These are phyloP conservation scores for Darevskia mixta DNA, from an alignment of 2,797 vertebrate genomes.

Conservation along the genomic window DNA sequence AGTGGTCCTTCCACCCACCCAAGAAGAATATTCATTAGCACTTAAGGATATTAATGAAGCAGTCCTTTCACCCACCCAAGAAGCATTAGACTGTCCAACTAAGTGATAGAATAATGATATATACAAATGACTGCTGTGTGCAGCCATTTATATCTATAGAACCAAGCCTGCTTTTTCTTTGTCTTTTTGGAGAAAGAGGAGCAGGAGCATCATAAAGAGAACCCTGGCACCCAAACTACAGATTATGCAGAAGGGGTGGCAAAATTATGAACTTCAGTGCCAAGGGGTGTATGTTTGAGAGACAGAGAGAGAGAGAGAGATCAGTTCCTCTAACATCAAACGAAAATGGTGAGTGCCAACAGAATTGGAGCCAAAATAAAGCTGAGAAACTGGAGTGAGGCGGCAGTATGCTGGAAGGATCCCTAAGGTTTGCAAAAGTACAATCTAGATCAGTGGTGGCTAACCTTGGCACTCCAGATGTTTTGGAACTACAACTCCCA, in stretches of 20 bases:
- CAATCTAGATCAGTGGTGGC: too few species aligned
- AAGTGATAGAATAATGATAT: not conserved
- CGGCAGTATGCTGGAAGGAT: too few species aligned
- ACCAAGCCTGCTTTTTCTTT: not conserved
- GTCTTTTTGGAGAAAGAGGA: not conserved
- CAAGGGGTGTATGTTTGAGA: too few species aligned
- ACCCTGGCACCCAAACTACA: not conserved
- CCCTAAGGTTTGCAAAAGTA: too few species aligned
- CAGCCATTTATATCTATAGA: not conserved
- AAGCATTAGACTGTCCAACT: not conserved
- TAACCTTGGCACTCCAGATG: too few species aligned
- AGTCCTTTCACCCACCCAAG: not conserved
- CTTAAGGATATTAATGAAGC: not conserved
- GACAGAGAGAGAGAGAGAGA: too few species aligned
- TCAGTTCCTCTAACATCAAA: not conserved
- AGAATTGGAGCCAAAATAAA: too few species aligned
- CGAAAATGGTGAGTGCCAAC: not conserved
- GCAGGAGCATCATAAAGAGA: not conserved
- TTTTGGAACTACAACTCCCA: too few species aligned
- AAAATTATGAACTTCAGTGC: not conserved
- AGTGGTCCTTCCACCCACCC: not conserved
- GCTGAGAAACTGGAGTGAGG: too few species aligned
- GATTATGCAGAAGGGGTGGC: not conserved
- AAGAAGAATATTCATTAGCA: not conserved
- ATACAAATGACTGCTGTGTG: not conserved